These are phyloP conservation scores for Pithys albifrons DNA, from an alignment of 2,113 vertebrate species.

Conservation along the genomic window DNA sequence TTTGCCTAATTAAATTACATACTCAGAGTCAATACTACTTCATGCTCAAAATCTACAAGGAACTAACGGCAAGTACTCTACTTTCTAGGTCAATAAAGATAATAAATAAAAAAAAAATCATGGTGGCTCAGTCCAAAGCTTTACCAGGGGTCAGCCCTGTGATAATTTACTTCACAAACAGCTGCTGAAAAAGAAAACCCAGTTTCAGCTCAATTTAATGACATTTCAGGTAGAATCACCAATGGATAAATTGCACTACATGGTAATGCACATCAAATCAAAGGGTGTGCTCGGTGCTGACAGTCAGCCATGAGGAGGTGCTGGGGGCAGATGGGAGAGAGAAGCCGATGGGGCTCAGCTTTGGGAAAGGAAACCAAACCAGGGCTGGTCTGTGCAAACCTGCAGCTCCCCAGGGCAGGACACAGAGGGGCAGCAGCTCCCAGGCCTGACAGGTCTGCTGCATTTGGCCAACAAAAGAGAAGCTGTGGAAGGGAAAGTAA, in stretches of 20 bases:
- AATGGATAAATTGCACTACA: constrained; percentile 9
- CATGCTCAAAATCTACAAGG: constrained; percentile 60
- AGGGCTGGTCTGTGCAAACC: background rate
- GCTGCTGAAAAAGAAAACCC: constrained; percentile 41
- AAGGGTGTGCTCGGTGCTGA: background rate
- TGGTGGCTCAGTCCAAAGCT: constrained; percentile 16
- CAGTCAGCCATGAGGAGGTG: background rate
- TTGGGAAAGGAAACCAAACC: background rate
- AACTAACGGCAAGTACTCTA: constrained; percentile 51
- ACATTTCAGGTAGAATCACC: background rate
- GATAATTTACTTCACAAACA: background rate
- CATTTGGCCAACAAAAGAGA: background rate
- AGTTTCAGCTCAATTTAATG: constrained; percentile 49
- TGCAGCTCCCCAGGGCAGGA: background rate
- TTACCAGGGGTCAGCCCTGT: background rate
- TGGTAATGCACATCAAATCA: constrained; percentile 42
- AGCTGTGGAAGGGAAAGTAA: background rate
- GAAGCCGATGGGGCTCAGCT: background rate
- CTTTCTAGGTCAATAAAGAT: constrained; percentile 34
- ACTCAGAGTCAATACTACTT: constrained; percentile 59
- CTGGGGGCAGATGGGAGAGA: background rate
- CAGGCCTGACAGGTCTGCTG: background rate
- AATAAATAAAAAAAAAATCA: background rate
- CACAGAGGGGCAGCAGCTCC: background rate
- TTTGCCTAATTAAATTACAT: constrained; percentile 57